Conservation (phyloP, 2,888 invertebrate genomes). For the Orchestes rusci region DNA sequence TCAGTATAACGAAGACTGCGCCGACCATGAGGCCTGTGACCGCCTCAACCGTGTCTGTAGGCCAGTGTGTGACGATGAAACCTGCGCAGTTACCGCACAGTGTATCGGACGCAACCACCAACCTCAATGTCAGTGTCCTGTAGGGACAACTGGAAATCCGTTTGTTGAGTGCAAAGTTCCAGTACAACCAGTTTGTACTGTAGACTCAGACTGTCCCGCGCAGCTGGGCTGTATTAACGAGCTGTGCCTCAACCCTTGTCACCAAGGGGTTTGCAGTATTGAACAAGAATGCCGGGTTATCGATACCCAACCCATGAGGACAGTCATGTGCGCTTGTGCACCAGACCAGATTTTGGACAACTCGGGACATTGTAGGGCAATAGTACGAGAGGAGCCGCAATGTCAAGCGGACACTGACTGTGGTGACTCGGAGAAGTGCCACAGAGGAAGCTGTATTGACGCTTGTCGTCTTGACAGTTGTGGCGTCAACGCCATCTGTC, state of each 20-base stretch:
- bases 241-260: conserved; percentile 72
- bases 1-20: conserved; percentile 85
- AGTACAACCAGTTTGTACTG: conserved; percentile 56
- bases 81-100: conserved; percentile 71
- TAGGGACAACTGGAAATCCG: conserved; percentile 73
- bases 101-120: conserved; percentile 71
- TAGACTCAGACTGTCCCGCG: conserved; percentile 70
- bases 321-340: conserved; percentile 82
- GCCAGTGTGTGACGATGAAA: conserved; percentile 73
- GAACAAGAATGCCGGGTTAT: conserved; percentile 75
- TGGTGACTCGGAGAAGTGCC: conserved; percentile 62
- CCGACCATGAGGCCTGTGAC: conserved; percentile 77
- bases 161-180: conserved; percentile 56
- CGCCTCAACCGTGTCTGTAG: conserved; percentile 75
- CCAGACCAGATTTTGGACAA: conserved; percentile 69
- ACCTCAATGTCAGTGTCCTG: conserved; percentile 68
- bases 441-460: conserved; percentile 67
- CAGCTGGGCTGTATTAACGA: conserved; percentile 70
- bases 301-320: conserved; percentile 71
- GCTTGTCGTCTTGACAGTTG: conserved; percentile 73
- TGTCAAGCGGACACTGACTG: conserved; percentile 73
- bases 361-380: conserved; percentile 61
- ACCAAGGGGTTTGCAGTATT: conserved; percentile 61
- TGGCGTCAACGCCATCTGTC: conserved; percentile 77
- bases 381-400: conserved; percentile 45